Evolutionary conservation across 2,888 invertebrate genomes (phyloP).

Genomic region (Mythimna vitellina): DNA sequence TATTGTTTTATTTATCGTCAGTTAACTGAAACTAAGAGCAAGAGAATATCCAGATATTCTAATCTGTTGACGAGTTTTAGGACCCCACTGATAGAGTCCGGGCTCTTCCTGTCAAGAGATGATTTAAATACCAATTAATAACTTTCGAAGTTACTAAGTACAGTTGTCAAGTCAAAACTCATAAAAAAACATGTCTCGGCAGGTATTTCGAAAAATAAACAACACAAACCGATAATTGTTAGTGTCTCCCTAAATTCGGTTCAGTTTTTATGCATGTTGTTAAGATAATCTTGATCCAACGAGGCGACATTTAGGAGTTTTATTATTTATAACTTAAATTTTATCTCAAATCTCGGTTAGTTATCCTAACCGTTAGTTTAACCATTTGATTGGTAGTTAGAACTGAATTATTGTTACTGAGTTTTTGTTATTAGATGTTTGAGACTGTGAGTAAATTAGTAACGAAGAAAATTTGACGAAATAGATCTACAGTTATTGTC

Average conservation of each 20-base stretch:
- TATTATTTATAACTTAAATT: constrained; percentile 86
- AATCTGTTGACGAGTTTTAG: too few relatives aligned
- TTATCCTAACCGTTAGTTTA: constrained; percentile 72
- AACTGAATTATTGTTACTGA: constrained; percentile 46
- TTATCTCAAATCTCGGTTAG: constrained; percentile 75
- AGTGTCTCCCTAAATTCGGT: constrained; percentile 77
- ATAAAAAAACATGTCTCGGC: neutral
- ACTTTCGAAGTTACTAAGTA: neutral
- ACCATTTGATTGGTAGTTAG: constrained; percentile 63
- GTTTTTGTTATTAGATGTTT: constrained; percentile 9
- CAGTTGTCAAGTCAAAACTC: neutral
- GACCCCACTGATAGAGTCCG: too few relatives aligned
- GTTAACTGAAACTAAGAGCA: too few relatives aligned
- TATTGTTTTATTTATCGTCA: too few relatives aligned
- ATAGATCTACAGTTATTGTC: neutral
- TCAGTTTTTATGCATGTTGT: constrained; percentile 88
- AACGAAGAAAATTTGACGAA: too few relatives aligned
- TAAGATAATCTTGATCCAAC: constrained; percentile 84
- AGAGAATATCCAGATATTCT: too few relatives aligned
- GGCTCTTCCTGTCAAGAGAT: too few relatives aligned
- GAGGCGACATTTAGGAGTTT: constrained; percentile 84
- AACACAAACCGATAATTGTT: constrained; percentile 40
- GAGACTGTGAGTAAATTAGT: neutral
- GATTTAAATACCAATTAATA: too few relatives aligned
- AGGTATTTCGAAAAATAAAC: constrained; percentile 1